Conservation (phyloP, 2,888 invertebrate genomes). For the Drosophila fungiperda region DNA sequence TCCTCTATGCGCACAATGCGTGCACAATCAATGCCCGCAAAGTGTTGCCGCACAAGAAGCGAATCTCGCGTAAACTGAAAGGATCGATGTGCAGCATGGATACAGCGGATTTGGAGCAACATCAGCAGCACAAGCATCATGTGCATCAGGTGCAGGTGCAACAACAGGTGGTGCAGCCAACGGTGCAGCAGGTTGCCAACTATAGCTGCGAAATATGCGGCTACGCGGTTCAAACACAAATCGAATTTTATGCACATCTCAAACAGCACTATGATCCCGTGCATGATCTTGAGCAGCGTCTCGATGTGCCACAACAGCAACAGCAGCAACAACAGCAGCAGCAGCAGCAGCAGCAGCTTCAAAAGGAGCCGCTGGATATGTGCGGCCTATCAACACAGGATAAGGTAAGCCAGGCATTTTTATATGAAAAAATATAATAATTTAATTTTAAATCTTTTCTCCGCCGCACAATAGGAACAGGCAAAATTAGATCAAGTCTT, state of each 20-base stretch:
- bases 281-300: constrained; percentile 82
- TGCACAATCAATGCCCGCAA: constrained; percentile 86
- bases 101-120: constrained; percentile 49
- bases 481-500: constrained; percentile 79
- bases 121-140: constrained; percentile 44
- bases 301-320: constrained; percentile 48
- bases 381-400: constrained; percentile 63
- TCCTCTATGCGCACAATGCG: constrained; percentile 58
- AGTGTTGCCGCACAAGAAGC: constrained; percentile 93
- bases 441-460: not conserved
- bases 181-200: constrained; percentile 23
- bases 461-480: constrained; percentile 59
- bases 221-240: constrained; percentile 90
- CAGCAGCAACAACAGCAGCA: constrained; percentile 41
- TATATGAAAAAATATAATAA: not conserved
- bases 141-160: constrained; percentile 21
- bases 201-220: constrained; percentile 91
- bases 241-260: constrained; percentile 94
- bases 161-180: constrained; percentile 28
- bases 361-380: constrained; percentile 68
- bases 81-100: constrained; percentile 77
- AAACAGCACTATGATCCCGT: constrained; percentile 93
- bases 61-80: constrained; percentile 92
- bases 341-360: constrained; percentile 44
- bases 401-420: constrained; percentile 44